Percentiles rank a stretch among this genome's conserved stretches.
Conservation (phyloP, 2,113 vertebrate species). For the Pipra filicauda region DNA sequence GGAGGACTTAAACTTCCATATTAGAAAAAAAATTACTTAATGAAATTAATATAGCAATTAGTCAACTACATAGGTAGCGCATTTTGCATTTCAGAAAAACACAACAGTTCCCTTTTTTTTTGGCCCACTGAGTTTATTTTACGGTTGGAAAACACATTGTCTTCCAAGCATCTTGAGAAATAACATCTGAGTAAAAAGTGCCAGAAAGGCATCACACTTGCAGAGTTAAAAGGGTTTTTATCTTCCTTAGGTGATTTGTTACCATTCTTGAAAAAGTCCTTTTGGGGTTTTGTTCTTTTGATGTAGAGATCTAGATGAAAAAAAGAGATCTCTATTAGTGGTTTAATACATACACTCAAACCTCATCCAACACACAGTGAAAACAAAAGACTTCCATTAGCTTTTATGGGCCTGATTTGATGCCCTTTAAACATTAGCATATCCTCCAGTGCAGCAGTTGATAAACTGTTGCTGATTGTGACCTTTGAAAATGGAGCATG, state of each 20-base stretch:
- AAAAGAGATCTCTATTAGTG: background rate
- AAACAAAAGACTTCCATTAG: background rate
- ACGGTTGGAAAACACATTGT: background rate
- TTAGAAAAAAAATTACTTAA: background rate
- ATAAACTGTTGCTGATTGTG: background rate
- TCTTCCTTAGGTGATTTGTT: background rate
- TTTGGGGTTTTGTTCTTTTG: background rate
- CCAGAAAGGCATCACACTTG: background rate
- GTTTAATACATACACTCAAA: background rate
- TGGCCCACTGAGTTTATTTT: rapidly evolving
- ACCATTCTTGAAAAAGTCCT: background rate
- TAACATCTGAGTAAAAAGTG: background rate
- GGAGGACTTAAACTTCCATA: background rate
- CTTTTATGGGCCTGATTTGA: background rate
- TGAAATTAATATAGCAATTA: background rate
- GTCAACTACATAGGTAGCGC: background rate
- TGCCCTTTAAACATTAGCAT: background rate
- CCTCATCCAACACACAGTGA: background rate
- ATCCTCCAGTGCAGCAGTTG: background rate
- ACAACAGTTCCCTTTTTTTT: background rate
- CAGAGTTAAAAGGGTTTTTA: background rate
- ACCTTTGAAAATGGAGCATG: background rate
- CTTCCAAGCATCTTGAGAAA: background rate
- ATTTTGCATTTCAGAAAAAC: background rate
- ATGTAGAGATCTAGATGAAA: background rate